A percentile compares a stretch with the other conserved stretches of the same genome.
Evolutionary conservation across 2,888 invertebrate species (phyloP).

Genomic region (Apotomis turbidana): DNA sequence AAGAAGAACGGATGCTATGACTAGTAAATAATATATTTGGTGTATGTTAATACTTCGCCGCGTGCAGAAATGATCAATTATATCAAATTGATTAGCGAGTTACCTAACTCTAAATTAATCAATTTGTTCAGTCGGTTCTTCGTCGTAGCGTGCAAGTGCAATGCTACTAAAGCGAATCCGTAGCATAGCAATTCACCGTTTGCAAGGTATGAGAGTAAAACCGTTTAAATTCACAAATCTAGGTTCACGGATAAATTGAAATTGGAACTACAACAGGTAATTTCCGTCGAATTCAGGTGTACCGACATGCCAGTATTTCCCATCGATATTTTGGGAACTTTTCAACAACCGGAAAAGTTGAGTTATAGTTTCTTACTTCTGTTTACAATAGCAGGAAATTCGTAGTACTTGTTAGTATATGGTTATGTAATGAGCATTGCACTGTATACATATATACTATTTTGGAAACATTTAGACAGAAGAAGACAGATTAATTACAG

Average conservation of each 20-base stretch:
- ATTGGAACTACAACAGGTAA: slow-evolving; percentile 9
- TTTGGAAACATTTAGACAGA: no score
- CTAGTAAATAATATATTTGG: no score
- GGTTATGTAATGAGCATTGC: no score
- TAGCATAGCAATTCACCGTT: not conserved
- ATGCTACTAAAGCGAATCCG: not conserved
- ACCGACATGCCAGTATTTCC: not conserved
- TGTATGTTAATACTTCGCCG: not conserved
- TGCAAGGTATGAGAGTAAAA: slow-evolving; percentile 15
- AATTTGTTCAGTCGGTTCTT: slow-evolving; percentile 1
- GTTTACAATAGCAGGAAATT: no score
- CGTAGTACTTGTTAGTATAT: no score
- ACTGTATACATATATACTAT: no score
- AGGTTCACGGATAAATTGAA: slow-evolving; percentile 1
- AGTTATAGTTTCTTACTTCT: no score
- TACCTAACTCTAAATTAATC: slow-evolving; percentile 1
- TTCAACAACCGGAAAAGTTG: no score
- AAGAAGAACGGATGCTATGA: no score
- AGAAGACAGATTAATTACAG: no score
- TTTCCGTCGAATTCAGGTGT: slow-evolving; percentile 5
- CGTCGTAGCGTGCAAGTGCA: not conserved
- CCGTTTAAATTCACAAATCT: slow-evolving; percentile 10
- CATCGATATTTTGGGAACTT: not conserved
- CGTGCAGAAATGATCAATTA: not conserved
- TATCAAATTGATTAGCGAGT: not conserved